Evolutionary conservation across 2,113 vertebrate genomes (phyloP), one percentile per base, ranked within the genome.

Genomic region (Cichladusa arquata): DNA sequence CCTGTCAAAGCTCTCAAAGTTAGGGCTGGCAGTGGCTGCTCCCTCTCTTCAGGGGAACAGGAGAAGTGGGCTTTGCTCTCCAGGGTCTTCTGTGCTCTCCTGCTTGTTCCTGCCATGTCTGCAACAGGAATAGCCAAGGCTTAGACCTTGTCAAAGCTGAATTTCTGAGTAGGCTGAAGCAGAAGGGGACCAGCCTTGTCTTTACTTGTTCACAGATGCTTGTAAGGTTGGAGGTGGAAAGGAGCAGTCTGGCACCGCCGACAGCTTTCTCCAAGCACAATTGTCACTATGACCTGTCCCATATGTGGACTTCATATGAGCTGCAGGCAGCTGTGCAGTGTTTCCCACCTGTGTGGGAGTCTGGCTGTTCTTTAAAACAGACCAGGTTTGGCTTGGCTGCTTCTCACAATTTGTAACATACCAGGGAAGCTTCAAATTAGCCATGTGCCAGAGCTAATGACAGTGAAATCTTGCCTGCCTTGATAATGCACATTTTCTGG

Each of bases 381-480:
- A 44, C 13, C 2, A 9, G 42, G 56, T 90, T 58, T 90, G 57
- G 19, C 26, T 87, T 86, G 58, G 40, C 45, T 81, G 66, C 50
- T 88, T 91, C 82, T 92, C 48, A 50, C 60, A 70, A 40, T 70
- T 83, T 91, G 34, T 88, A 24, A 80, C 64, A 93, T 85, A 91
- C 36, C 48, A 42, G 33, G 45, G 78, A 86, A 48, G 26, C 56
- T 86, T 85, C 42, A n/a, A 73, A 72, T 34, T 53, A 88, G 48
- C 5, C 3, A 11, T 10, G 10, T 88, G 76, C 53, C 47, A 29
- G 71, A 78, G 40, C n/a, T 82, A 71, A 54, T 36, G 71, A 80
- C 42, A 57, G 22, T 13, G 26, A 92, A 77, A 48, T 15, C 62
- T 86, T 81, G 73, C 19, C 76, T n/a, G 34, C 38, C 33, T 86